Conservation (phyloP, 2,888 invertebrate genomes). For the Drosophila peninsularis region DNA sequence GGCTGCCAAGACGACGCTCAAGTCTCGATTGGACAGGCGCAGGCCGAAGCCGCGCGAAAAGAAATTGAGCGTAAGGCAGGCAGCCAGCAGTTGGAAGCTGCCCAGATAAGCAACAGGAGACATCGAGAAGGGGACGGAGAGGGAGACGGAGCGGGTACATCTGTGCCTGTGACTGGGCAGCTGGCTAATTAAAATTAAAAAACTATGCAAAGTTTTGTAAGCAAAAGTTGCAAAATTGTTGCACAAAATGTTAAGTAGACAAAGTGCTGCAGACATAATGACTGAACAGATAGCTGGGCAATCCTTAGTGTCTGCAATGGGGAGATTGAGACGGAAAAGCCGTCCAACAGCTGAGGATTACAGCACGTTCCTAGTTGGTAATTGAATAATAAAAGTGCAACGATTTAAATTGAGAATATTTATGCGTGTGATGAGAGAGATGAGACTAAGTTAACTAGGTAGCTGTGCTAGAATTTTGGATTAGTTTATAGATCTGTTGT, state of each 20-base stretch:
- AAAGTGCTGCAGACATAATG: conserved; percentile 69
- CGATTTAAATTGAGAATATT: not conserved
- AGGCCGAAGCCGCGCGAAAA: conserved; percentile 26
- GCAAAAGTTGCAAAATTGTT: conserved; percentile 55
- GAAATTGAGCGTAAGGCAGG: conserved; percentile 81
- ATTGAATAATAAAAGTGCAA: conserved; percentile 24
- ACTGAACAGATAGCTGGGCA: conserved; percentile 32
- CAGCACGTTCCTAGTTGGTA: conserved; percentile 7
- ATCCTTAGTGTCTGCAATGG: conserved; percentile 17
- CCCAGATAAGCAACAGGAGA: conserved; percentile 54
- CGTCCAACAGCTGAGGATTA: conserved; percentile 10
- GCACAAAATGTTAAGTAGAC: conserved; percentile 68
- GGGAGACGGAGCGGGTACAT: too few relatives aligned
- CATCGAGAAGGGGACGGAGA: not conserved
- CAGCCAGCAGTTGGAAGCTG: conserved; percentile 59
- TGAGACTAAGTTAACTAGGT: not conserved
- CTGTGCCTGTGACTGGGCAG: conserved; percentile 33
- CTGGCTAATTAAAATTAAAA: conserved; percentile 75
- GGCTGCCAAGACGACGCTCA: conserved; percentile 57
- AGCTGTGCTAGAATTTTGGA: too few relatives aligned
- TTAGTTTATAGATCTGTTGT: not conserved
- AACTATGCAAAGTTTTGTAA: conserved; percentile 61
- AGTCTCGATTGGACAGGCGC: conserved; percentile 39
- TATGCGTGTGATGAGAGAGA: not conserved
- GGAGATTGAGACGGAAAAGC: conserved; percentile 3